phyloP scores from a whole-genome alignment of 2,888 invertebrate genomes.

The Chloromyia formosa region DNA sequence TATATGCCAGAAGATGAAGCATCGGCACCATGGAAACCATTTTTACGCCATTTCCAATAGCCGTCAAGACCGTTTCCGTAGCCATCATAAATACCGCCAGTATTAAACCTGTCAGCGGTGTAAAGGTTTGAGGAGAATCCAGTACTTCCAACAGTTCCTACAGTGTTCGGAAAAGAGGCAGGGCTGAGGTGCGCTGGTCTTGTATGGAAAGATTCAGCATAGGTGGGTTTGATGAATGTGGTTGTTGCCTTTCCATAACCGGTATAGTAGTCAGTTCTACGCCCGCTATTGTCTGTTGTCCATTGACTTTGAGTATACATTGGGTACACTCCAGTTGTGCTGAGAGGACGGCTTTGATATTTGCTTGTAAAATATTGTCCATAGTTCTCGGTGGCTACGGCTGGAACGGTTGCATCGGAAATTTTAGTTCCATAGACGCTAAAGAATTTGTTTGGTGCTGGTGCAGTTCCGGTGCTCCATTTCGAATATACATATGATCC shows the following conservation, averaged over 20 bases:
- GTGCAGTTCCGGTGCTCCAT: not conserved
- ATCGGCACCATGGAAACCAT: constrained; percentile 4
- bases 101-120: not conserved
- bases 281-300: constrained; percentile 11
- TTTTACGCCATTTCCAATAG: constrained; percentile 24
- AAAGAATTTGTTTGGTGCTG: not conserved
- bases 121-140: constrained; percentile 6
- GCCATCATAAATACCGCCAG: not conserved
- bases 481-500: constrained; percentile 20
- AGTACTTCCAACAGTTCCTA: constrained; percentile 1
- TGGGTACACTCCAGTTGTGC: not conserved
- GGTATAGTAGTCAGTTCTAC: constrained; percentile 17
- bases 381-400: not conserved
- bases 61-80: constrained; percentile 1
- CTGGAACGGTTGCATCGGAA: not conserved
- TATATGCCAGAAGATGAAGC: not conserved
- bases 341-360: constrained; percentile 16
- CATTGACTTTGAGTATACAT: constrained; percentile 29
- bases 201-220: not conserved
- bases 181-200: not conserved
- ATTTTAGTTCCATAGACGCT: constrained; percentile 20
- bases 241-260: constrained; percentile 15
- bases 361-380: not conserved
- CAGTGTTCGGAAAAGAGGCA: not conserved
- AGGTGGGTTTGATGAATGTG: not conserved